phyloP scores from a whole-genome alignment of 2,797 vertebrate genomes.

The Hydrolagus colliei region DNA sequence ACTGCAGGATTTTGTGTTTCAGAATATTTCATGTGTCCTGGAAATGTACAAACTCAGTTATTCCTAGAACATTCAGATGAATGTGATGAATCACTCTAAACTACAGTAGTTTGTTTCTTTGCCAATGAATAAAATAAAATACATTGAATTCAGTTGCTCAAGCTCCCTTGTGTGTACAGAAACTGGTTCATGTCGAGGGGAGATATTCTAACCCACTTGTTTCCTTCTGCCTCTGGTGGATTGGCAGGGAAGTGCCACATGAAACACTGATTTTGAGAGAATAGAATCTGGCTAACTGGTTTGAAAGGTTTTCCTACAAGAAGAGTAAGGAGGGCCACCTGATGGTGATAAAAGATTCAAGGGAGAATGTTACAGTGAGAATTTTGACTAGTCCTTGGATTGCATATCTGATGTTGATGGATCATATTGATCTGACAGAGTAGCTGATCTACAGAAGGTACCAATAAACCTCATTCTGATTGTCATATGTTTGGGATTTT shows the following conservation, averaged over 20 bases:
- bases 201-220: background rate
- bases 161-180: background rate
- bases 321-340: background rate
- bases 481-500: too few species aligned
- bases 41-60: background rate
- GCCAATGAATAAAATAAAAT: constrained; percentile 18
- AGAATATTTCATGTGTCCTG: background rate
- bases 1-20: background rate
- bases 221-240: background rate
- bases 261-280: background rate
- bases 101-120: background rate
- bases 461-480: too few species aligned
- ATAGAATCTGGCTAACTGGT: background rate
- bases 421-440: background rate
- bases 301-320: background rate
- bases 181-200: background rate
- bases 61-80: background rate
- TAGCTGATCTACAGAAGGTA: too few species aligned
- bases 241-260: background rate
- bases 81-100: background rate
- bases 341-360: background rate
- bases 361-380: too few species aligned
- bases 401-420: background rate
- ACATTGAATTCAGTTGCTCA: constrained; percentile 20
- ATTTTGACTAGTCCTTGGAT: background rate